phyloP scores from a whole-genome alignment of 2,113 vertebrate genomes.

The Calidris pygmaea region DNA sequence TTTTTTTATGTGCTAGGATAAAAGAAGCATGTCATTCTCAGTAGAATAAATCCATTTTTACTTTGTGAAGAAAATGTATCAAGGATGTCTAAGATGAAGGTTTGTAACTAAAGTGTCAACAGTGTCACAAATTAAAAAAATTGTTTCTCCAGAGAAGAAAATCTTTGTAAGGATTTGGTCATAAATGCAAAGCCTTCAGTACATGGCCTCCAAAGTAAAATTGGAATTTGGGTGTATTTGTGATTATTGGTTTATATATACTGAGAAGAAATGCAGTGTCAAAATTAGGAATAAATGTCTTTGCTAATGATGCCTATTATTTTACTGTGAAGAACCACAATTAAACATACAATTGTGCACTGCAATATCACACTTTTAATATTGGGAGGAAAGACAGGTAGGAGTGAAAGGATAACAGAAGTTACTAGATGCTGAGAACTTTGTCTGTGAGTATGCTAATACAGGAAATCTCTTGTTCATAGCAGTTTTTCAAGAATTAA shows the following conservation, averaged over 20 bases:
- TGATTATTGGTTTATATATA: background rate
- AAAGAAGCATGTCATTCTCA: background rate
- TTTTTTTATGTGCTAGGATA: background rate
- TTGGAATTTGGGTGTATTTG: background rate
- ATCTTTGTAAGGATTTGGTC: background rate
- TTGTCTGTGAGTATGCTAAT: background rate
- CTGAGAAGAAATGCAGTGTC: background rate
- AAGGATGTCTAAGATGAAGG: background rate
- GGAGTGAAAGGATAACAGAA: background rate
- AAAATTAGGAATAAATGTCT: background rate
- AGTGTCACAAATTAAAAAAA: background rate
- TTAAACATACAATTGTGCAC: background rate
- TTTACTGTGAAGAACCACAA: background rate
- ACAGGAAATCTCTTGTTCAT: background rate
- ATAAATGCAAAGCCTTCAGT: background rate
- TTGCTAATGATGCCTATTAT: background rate
- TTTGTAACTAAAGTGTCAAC: background rate
- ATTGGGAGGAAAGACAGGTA: background rate
- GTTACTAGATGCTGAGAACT: background rate
- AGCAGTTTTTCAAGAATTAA: background rate
- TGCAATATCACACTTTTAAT: background rate
- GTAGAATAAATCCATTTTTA: background rate
- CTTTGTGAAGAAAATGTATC: background rate
- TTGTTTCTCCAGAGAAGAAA: background rate
- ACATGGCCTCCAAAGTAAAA: background rate